Evolutionary conservation across 2,888 invertebrate genomes (phyloP), one percentile per base, ranked within the genome.

Genomic region (Latrodectus hesperus): DNA sequence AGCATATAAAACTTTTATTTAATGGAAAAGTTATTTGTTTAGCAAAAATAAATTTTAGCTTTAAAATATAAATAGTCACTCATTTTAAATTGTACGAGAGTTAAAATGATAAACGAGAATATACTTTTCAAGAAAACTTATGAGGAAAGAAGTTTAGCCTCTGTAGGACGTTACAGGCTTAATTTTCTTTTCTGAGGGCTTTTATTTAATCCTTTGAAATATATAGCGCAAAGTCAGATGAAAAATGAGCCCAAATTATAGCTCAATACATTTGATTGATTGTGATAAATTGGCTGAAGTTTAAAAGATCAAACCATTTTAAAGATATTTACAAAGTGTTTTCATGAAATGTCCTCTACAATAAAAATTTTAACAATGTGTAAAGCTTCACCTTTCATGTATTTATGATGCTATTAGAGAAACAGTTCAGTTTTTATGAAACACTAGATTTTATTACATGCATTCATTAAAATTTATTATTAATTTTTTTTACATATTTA

Each of bases 211-310:
- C 80, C 22, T 64, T 80, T 80, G 65, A 72, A 72, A 60, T 22
- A 26, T 52, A 64, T 71, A 51, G 64, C 80, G 80, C 72, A 80
- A 72, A 80, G 72, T 64, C 64, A 64, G 49, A 72, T 80, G 80
- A 80, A 80, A 80, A 72, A 80, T 80, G 64, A 64, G 72, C 38
- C 71, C 64, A 71, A 72, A 72, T 80, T 80, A 80, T 64, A 72
- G 80, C 80, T 80, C 72, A 80, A 72, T 80, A 80, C 72, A 72
- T 64, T 60, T 80, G 80, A 80, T 80, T 71, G 72, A 80, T 80
- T 72, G 80, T 51, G 80, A 80, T 80, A 64, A 72, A 80, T 80
- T 49, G 80, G 64, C 38, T 22, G 65, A 60, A 80, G 80, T 80
- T 80, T 80, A 80, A 80, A 72, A 72, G 80, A 80, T 80, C 72